Evolutionary conservation across 1,140 invertebrate genomes (phyloP).

Genomic region (Drosophila orosa): DNA sequence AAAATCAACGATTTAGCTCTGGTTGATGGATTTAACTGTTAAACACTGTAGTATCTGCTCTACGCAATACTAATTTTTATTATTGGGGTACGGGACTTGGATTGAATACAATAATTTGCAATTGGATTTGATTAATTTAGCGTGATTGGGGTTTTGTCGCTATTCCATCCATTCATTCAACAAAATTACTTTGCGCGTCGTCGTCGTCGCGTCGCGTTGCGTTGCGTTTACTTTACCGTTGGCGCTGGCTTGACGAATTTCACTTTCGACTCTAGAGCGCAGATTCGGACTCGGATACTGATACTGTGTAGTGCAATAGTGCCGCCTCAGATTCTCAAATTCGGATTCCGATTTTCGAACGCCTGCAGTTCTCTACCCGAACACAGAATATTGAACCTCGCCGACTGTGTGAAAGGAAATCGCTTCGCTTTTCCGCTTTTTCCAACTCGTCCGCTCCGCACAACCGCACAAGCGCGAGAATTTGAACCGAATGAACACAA

Average conservation of each 20-base stretch:
- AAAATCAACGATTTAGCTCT: conserved; percentile 55
- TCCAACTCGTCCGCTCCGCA: conserved; percentile 64
- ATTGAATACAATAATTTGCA: conserved; percentile 31
- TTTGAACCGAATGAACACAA: conserved; percentile 61
- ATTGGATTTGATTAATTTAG: conserved; percentile 46
- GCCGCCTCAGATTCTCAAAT: conserved; percentile 26
- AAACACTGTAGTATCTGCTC: conserved; percentile 60
- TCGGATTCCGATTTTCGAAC: conserved; percentile 50
- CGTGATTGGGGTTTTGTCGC: conserved; percentile 35
- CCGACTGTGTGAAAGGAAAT: conserved; percentile 65
- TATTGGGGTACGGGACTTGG: conserved; percentile 21
- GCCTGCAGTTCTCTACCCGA: conserved; percentile 62
- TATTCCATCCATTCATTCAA: conserved; percentile 69
- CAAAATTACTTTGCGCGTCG: conserved; percentile 54
- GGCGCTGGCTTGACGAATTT: conserved; percentile 54
- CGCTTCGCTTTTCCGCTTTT: conserved; percentile 36
- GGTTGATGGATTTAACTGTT: conserved; percentile 62
- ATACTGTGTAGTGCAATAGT: conserved; percentile 14
- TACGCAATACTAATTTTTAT: conserved; percentile 55
- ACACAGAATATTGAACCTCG: conserved; percentile 57
- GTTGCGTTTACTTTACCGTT: conserved; percentile 75
- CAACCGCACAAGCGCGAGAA: conserved; percentile 72
- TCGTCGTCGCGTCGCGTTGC: conserved; percentile 25
- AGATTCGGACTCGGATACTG: conserved; percentile 17
- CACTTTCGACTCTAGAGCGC: conserved; percentile 67